Evolutionary conservation across 64 coral and sea anemone genomes (phyloP).

Genomic region (Pocillopora verrucosa): DNA sequence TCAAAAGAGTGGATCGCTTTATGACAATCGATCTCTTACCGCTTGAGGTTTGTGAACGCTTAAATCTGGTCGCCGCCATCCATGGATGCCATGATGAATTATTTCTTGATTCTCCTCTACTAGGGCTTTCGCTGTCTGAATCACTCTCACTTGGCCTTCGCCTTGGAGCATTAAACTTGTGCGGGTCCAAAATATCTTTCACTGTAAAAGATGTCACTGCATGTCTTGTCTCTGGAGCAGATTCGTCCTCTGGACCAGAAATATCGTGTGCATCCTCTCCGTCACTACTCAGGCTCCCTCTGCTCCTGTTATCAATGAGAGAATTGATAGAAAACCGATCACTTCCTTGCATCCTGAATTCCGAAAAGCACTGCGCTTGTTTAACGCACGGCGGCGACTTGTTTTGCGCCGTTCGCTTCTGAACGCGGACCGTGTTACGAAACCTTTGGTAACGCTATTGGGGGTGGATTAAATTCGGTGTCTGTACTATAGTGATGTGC

Average conservation of each 20-base stretch:
- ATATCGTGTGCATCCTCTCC: constrained; percentile 50
- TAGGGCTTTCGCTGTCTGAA: constrained; percentile 60
- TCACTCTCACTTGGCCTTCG: constrained; percentile 57
- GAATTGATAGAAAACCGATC: constrained; percentile 71
- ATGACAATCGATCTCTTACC: constrained; percentile 56
- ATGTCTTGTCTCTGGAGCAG: constrained; percentile 59
- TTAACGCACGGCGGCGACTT: constrained; percentile 26
- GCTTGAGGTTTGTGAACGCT: constrained; percentile 72
- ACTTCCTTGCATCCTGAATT: constrained; percentile 71
- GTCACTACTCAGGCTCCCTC: constrained; percentile 46
- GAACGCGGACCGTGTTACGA: constrained; percentile 3
- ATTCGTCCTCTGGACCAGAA: constrained; percentile 60
- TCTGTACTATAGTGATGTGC: constrained; percentile 66
- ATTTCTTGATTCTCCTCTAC: constrained; percentile 55
- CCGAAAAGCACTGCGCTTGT: constrained; percentile 57
- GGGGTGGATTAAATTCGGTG: constrained; percentile 94
- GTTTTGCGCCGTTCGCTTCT: constrained; percentile 13
- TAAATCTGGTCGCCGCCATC: constrained; percentile 96
- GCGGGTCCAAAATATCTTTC: constrained; percentile 96
- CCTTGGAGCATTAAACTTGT: constrained; percentile 81
- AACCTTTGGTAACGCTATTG: constrained; percentile 57
- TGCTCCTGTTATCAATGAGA: constrained; percentile 63
- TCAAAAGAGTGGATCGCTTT: background rate
- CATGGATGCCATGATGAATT: constrained; percentile 87
- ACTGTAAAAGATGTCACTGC: constrained; percentile 94